Base-by-base conservation (phyloP, 2,888 invertebrate species). In the Oscheius sp. region DNA sequence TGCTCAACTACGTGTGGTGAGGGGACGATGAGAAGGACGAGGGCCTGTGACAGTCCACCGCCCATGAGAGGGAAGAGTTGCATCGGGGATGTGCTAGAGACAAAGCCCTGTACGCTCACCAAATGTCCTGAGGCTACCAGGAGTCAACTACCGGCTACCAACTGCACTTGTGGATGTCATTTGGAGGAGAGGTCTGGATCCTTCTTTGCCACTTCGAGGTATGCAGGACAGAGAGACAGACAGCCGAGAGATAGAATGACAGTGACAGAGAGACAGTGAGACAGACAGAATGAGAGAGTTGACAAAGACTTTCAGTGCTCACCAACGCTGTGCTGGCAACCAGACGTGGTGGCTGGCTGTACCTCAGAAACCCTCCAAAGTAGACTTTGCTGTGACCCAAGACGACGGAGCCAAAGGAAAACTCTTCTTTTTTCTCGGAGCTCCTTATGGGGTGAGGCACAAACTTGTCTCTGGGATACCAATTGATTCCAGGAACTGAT, bases 121-220 rank as follows among this genome's bases (percentile, higher is more conserved):
- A 76, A 79, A 42, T 85, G 85, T 81, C 83, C 85, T 51, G 82
- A 79, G 74, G 82, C 79, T 2, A 76, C 77, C 72, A 76, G 74
- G 73, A 74, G 76, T 21, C 75, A 76, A 42, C 70, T 73, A 33
- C 65, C 75, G 10, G 75, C 80, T 29, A 76, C 80, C 10, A 82
- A 83, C 51, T 85, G 85, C 58, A 79, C 79, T 9, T 85, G 85
- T 57, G 85, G 85, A 29, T 85, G 85, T 76, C 58, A 71, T 32
- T 72, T 85, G 50, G 62, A 77, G 13, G 74, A 58, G 7, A 73
- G 71, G 53, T 71, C 79, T 1, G 83, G 84, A 11, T 78, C 84
- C 21, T 83, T 85, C 70, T 84, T 84, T 55, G 85, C 83, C 7
- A 75, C 79, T 1, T 73, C 79, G 33, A 76, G 77, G 80, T 80